These are phyloP conservation scores for Diarsia rubi DNA, from an alignment of 2,888 invertebrate genomes.

Conservation along the genomic window DNA sequence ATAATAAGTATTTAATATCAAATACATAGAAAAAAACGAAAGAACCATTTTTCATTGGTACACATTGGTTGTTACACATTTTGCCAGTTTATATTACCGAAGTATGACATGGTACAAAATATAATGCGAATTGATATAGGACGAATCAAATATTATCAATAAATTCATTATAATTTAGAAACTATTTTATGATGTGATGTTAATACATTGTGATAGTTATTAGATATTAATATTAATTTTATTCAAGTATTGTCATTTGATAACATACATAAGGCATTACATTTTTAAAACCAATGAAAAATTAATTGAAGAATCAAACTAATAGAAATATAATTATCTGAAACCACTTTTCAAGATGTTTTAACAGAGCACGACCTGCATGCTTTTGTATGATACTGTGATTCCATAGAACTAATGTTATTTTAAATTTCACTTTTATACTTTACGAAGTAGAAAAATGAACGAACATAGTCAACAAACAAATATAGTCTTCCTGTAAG, in stretches of 20 bases:
- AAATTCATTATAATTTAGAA: conserved; percentile 82
- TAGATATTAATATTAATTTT: conserved; percentile 73
- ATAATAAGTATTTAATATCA: conserved; percentile 36
- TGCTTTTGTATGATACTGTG: conserved; percentile 64
- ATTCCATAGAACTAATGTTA: conserved; percentile 68
- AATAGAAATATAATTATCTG: conserved; percentile 49
- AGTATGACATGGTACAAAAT: conserved; percentile 69
- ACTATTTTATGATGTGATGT: conserved; percentile 75
- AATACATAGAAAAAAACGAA: conserved; percentile 55
- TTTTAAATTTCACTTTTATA: conserved; percentile 76
- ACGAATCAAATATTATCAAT: conserved; percentile 78
- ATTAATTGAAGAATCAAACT: conserved; percentile 66
- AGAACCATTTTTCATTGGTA: conserved; percentile 84
- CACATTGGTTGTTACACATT: conserved; percentile 63
- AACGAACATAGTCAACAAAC: conserved; percentile 63
- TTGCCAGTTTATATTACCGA: conserved; percentile 67
- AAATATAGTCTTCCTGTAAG: conserved; percentile 53
- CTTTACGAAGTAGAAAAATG: conserved; percentile 75
- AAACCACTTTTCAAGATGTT: conserved; percentile 60
- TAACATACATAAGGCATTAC: conserved; percentile 56
- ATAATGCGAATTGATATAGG: conserved; percentile 72
- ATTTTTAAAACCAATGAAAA: conserved; percentile 86
- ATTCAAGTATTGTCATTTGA: conserved; percentile 65
- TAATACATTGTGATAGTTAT: conserved; percentile 64
- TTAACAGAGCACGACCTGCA: conserved; percentile 80